Conservation (phyloP, 2,797 vertebrate species). For the Hirundo rustica region DNA sequence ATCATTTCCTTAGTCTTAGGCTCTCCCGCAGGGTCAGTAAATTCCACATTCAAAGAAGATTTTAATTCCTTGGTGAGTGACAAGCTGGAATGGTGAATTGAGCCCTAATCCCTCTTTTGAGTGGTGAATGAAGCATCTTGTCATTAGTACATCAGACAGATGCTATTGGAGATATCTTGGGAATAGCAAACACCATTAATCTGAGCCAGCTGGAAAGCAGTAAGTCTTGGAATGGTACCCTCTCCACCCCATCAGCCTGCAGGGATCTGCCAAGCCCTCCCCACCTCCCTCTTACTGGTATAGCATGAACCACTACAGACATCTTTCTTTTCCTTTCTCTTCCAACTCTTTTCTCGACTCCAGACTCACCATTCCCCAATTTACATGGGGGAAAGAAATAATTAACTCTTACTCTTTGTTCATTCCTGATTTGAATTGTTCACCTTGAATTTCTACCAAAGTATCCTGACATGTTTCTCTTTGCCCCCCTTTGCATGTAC, state of each 20-base stretch:
- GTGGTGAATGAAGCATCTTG: background rate
- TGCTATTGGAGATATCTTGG: background rate
- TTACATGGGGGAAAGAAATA: background rate
- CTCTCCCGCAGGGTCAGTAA: background rate
- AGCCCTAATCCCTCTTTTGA: constrained; percentile 27
- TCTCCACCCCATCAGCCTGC: background rate
- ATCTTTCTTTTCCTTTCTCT: background rate
- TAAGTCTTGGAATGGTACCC: background rate
- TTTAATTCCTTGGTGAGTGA: constrained; percentile 61
- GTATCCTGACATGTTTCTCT: background rate
- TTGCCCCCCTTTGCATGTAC: background rate
- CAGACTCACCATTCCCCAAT: background rate
- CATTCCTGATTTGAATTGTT: background rate
- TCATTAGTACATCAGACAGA: constrained; percentile 35
- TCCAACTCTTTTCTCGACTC: background rate
- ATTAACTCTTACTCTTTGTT: background rate
- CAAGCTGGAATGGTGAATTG: constrained; percentile 22
- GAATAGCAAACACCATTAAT: constrained; percentile 5
- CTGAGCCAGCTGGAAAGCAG: background rate
- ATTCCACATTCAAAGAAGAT: constrained; percentile 54
- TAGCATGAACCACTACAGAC: background rate
- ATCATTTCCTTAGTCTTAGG: background rate
- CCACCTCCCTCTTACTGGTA: background rate
- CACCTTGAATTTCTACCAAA: background rate
- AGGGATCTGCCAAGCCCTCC: background rate